Base-by-base conservation (phyloP, 2,797 vertebrate genomes). In the Spheniscus humboldti region DNA sequence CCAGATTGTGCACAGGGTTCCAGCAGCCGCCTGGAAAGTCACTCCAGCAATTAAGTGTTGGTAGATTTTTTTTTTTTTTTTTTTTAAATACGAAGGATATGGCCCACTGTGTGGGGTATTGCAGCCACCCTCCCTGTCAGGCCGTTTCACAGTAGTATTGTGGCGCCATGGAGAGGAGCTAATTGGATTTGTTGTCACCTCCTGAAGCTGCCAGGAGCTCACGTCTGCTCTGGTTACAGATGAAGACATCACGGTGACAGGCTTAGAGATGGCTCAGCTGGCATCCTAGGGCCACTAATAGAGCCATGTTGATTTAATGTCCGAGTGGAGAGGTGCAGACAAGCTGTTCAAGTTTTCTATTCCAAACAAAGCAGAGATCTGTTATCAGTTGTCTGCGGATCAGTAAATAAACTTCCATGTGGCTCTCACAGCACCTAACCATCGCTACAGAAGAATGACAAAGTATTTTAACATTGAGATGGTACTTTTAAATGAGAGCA, bases 131-230 rank as follows among this genome's bases (percentile, higher is more conserved):
- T 98, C 98, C 97, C 98, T 98, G 98, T 98, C 98, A 98, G 98
- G 98, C 98, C 98, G 95, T 97, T 98, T 98, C 98, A 93, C 98
- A 96, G 98, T 95, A 96, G 98, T 96, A 90, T 98, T 95, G 98
- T 91, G 98, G 98, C 98, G 97, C 99, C 99, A 97, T 99, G 98
- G 99, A 98, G 99, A 98, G 99, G 98, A 99, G 99, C 99, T 99
- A 99, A 99, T 99, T 99, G 99, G 99, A 99, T 99, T 99, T 99
- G 99, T 99, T 99, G 99, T 99, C 99, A 99, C 99, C 99, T 99
- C 98, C 98, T 95, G 98, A 99, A 98, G 99, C 99, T 99, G 99
- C 99, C 99, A 99, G 99, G 98, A 99, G 98, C 98, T 98, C 98
- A 98, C 99, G 99, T 99, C 99, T 98, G 98, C 98, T 99, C 98